Evolutionary conservation across 2,888 invertebrate genomes (phyloP).

Genomic region (Tubulanus polymorphus): DNA sequence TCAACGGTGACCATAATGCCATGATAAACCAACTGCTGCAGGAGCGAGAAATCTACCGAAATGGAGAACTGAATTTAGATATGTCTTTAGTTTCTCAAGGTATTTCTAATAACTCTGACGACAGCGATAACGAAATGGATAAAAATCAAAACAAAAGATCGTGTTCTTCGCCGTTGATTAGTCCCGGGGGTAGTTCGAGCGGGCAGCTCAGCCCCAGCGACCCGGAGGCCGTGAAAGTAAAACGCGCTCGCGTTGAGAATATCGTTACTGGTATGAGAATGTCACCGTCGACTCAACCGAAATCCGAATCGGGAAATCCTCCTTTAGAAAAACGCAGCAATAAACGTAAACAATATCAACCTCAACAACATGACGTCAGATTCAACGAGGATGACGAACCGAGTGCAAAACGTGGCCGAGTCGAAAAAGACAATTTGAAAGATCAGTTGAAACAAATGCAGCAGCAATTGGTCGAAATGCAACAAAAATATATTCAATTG

Average conservation of each 20-base stretch:
- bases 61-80: constrained; percentile 11
- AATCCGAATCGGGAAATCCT: constrained; percentile 18
- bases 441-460: constrained; percentile 82
- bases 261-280: constrained; percentile 89
- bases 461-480: constrained; percentile 85
- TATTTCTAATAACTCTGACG: constrained; percentile 11
- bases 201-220: constrained; percentile 7
- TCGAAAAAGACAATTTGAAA: constrained; percentile 67
- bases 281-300: constrained; percentile 21
- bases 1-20: constrained; percentile 2
- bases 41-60: not conserved
- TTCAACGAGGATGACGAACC: constrained; percentile 56
- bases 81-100: not conserved
- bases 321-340: constrained; percentile 25
- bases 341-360: constrained; percentile 91
- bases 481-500: constrained; percentile 82
- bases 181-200: constrained; percentile 2
- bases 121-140: constrained; percentile 15
- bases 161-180: constrained; percentile 2
- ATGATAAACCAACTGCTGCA: constrained; percentile 4
- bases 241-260: constrained; percentile 90
- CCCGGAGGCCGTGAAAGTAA: constrained; percentile 58
- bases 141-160: constrained; percentile 6
- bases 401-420: constrained; percentile 43
- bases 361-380: constrained; percentile 71